Percentiles rank a stretch among this genome's conserved stretches.
These are phyloP conservation scores for Chamaea fasciata DNA, from an alignment of 2,113 vertebrate species.

Conservation along the genomic window DNA sequence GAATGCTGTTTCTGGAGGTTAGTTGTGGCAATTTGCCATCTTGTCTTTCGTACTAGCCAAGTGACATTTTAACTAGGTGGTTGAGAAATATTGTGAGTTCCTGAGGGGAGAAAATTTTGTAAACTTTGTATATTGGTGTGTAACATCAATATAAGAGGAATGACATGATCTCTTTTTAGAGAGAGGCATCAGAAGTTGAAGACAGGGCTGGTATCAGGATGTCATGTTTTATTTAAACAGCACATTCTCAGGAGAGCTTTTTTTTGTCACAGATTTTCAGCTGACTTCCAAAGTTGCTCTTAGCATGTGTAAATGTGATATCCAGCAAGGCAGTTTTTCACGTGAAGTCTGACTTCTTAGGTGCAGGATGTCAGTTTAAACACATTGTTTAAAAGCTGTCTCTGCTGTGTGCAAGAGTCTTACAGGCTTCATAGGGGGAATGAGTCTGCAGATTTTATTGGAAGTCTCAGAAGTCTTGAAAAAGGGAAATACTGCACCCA, in stretches of 20 bases:
- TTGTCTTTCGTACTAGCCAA: neutral
- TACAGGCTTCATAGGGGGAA: neutral
- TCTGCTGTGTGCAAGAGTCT: neutral
- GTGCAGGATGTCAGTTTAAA: neutral
- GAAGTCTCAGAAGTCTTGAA: neutral
- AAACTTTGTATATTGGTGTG: neutral
- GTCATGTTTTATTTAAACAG: neutral
- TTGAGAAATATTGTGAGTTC: conserved; percentile 23
- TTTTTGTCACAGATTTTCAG: neutral
- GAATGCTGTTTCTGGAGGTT: neutral
- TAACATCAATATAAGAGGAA: neutral
- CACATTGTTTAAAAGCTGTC: neutral
- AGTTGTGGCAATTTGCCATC: conserved; percentile 10
- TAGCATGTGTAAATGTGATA: neutral
- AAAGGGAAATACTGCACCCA: neutral
- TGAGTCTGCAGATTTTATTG: neutral
- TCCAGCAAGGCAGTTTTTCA: neutral
- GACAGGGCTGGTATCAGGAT: neutral
- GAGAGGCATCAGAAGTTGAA: neutral
- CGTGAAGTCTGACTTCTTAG: neutral
- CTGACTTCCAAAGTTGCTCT: neutral
- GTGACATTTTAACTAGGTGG: conserved; percentile 50
- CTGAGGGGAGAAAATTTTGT: neutral
- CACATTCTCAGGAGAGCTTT: neutral
- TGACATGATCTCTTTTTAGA: neutral